phyloP scores from a whole-genome alignment of 2,797 vertebrate genomes.

The Gouania willdenowi region DNA sequence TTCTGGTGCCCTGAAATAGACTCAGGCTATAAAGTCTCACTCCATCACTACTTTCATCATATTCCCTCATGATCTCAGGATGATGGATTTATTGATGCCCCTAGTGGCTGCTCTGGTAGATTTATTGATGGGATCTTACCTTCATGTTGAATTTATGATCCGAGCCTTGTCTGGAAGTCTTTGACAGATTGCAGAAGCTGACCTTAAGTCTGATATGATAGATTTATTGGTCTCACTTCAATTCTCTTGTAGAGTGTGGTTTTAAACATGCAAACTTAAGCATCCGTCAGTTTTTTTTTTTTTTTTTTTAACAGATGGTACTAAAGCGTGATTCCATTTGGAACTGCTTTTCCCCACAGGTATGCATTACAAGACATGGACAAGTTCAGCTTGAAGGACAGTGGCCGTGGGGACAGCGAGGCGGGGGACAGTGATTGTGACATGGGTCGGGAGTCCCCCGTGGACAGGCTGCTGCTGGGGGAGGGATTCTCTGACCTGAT shows the following conservation, averaged over 20 bases:
- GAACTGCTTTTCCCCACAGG: constrained; percentile 57
- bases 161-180: constrained; percentile 17
- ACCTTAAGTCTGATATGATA: constrained; percentile 33
- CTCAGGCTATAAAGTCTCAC: constrained; percentile 22
- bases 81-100: constrained; percentile 44
- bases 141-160: constrained; percentile 41
- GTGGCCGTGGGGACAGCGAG: constrained; percentile 97
- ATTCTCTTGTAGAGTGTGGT: constrained; percentile 13
- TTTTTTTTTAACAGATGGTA: background rate
- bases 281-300: no score
- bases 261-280: background rate
- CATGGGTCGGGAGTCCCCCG: constrained; percentile 96
- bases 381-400: constrained; percentile 99
- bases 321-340: background rate
- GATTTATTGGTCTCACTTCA: constrained; percentile 34
- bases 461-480: constrained; percentile 94
- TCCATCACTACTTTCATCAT: constrained; percentile 40
- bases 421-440: constrained; percentile 99
- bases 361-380: constrained; percentile 99
- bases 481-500: constrained; percentile 98
- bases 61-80: constrained; percentile 23
- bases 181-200: constrained; percentile 39
- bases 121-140: constrained; percentile 50
- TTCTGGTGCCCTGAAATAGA: background rate
- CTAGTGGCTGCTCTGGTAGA: constrained; percentile 36